Percentiles rank a stretch among this genome's conserved stretches.
phyloP scores from a whole-genome alignment of 53 echinoderm and acorn worm genomes.

The Apostichopus leukothele region DNA sequence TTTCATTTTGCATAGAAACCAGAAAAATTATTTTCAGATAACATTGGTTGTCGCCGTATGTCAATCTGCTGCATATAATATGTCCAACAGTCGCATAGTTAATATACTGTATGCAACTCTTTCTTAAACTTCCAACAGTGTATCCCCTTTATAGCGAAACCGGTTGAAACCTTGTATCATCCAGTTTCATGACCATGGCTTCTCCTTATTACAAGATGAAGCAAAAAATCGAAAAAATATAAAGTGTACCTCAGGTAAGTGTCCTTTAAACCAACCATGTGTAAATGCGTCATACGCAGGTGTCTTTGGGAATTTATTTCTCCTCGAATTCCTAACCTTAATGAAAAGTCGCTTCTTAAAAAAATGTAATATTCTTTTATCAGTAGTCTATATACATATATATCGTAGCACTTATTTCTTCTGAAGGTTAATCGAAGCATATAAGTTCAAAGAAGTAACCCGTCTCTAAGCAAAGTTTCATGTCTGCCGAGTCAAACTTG shows the following conservation, averaged over 20 bases:
- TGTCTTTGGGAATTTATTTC: background rate
- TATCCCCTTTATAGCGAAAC: background rate
- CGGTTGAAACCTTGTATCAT: background rate
- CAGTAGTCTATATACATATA: background rate
- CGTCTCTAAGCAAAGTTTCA: background rate
- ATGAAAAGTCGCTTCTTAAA: background rate
- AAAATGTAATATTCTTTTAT: background rate
- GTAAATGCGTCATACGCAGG: background rate
- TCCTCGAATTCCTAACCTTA: background rate
- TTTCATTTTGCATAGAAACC: too few relatives aligned
- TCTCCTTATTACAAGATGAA: background rate
- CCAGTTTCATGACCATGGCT: background rate
- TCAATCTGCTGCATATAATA: too few relatives aligned
- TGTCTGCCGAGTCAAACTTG: background rate
- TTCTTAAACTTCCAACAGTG: background rate
- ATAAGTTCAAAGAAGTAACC: background rate
- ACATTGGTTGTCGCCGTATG: too few relatives aligned
- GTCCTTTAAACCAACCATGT: background rate
- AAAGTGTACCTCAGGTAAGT: background rate
- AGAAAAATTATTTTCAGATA: too few relatives aligned
- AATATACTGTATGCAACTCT: background rate
- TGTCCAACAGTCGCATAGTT: too few relatives aligned
- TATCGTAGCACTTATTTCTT: background rate
- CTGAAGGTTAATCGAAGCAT: background rate
- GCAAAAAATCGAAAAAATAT: too few relatives aligned